Evolutionary conservation across 2,888 invertebrate genomes (phyloP), one percentile per base, ranked within the genome.

Genomic region (Leptinotarsa haldemani): DNA sequence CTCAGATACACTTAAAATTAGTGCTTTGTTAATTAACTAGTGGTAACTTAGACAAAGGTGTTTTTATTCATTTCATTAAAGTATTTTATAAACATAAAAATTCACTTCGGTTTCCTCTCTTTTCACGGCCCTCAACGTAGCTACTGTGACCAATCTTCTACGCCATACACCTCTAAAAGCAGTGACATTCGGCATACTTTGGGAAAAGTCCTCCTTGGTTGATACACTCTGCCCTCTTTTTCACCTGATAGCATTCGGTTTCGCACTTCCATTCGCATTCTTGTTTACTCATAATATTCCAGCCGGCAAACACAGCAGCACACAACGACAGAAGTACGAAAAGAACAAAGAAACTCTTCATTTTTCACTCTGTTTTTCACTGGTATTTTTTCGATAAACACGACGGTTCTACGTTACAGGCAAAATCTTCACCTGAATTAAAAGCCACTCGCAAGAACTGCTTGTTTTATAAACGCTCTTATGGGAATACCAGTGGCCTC

Each of bases 131-230:
- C 40, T 40, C 40, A 40, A 12, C 40, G 40, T 40, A 40, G 40
- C 40, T 40, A 2, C 40, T 40, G 40, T 12, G 9, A 40, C 9
- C 9, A 40, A 40, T 40, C 9, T 40, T 40, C 9, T 40, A 40
- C 9, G 40, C 9, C 40, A 40, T 40, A 40, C 40, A 40, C 5
- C 40, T 71, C 30, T 61, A 22, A 71, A 71, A 77, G 47, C 76
- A 77, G 50, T 77, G 76, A n/a, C 76, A 77, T 9, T 77, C 76
- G 2, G 76, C 72, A 61, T 69, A 77, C 58, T 70, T 77, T 3
- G 76, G 76, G 56, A 77, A 74, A 50, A 72, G 47, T 18, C 76
- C 76, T n/a, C 76, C 76, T 73, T 77, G 74, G 22, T 73, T 74
- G 64, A 74, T 53, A 53, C 76, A 77, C 58, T 77, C 76, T 3